Evolutionary conservation across 1,140 invertebrate genomes (phyloP).

Genomic region (Chelonus insularis): DNA sequence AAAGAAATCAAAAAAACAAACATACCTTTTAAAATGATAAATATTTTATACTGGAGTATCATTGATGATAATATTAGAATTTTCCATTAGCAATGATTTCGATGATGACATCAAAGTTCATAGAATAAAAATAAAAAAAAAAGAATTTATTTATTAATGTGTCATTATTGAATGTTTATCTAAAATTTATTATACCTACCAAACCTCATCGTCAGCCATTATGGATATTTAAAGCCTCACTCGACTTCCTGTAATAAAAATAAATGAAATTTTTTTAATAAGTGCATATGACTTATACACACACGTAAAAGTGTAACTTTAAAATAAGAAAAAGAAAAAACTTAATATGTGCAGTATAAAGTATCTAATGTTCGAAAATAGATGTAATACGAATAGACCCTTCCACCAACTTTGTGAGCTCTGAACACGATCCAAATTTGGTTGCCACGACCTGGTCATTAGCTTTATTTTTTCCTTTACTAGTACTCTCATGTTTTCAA

Average conservation of each 20-base stretch:
- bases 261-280: background rate
- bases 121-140: too few species aligned
- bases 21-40: slow-evolving; percentile 20
- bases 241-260: slow-evolving; percentile 54
- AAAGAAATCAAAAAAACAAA: slow-evolving; percentile 9
- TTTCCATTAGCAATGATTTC: too few species aligned
- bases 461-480: background rate
- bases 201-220: slow-evolving; percentile 89
- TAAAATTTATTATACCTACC: slow-evolving; percentile 65
- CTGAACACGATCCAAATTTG: slow-evolving; percentile 56
- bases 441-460: slow-evolving; percentile 40
- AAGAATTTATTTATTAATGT: too few species aligned
- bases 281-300: too few species aligned
- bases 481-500: background rate
- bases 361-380: slow-evolving; percentile 57
- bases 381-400: slow-evolving; percentile 38
- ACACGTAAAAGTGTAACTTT: background rate
- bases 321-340: background rate
- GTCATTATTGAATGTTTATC: background rate
- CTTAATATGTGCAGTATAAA: slow-evolving; percentile 41
- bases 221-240: slow-evolving; percentile 57
- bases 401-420: slow-evolving; percentile 35
- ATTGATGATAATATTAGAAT: too few species aligned
- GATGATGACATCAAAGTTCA: too few species aligned
- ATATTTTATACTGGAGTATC: slow-evolving; percentile 12